Evolutionary conservation across 1,140 invertebrate genomes (phyloP).

Genomic region (Dermatophagoides farinae): DNA sequence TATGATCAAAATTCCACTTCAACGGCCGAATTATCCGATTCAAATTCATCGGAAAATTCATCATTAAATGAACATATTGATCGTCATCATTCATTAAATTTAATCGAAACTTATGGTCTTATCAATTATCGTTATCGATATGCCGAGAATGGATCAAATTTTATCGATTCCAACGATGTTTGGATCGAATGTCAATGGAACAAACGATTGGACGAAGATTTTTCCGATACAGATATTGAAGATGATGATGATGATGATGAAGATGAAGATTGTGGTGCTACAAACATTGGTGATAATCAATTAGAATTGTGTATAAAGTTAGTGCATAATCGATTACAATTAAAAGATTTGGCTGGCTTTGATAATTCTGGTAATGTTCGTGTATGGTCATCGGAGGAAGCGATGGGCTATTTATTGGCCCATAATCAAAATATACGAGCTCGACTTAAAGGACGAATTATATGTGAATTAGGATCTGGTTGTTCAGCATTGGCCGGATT

Average conservation of each 20-base stretch:
- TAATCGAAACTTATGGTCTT: background rate
- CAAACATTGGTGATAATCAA: background rate
- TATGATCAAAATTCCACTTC: background rate
- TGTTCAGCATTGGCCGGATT: background rate
- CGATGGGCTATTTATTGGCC: background rate
- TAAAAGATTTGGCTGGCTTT: background rate
- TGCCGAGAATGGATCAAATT: background rate
- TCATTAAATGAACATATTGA: no score
- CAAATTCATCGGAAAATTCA: background rate
- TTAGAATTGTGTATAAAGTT: background rate
- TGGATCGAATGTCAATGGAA: background rate
- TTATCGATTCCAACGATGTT: background rate
- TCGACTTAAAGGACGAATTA: background rate
- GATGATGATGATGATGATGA: no score
- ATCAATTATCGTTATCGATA: background rate
- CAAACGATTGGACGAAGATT: background rate
- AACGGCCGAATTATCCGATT: background rate
- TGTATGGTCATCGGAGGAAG: background rate
- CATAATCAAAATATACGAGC: background rate
- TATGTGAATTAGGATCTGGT: background rate
- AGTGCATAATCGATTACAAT: background rate
- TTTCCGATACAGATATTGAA: no score
- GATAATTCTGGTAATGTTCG: conserved; percentile 9
- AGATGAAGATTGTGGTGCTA: no score
- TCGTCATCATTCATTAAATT: background rate